phyloP scores from a whole-genome alignment of 2,113 vertebrate species.

The Trinectes maculatus region DNA sequence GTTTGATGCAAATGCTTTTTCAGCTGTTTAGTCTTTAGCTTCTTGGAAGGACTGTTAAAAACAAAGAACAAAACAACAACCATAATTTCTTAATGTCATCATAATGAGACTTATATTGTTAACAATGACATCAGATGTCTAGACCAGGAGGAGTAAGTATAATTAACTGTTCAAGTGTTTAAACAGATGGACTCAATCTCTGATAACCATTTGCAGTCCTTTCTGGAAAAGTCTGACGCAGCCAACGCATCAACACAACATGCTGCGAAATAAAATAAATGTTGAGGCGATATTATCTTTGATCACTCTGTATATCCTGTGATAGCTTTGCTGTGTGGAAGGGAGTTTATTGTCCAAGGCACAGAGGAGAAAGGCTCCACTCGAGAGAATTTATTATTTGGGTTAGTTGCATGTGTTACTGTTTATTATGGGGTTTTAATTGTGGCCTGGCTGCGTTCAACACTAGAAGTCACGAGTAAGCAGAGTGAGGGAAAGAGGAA shows the following conservation, averaged over 20 bases:
- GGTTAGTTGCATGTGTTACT: conserved; percentile 52
- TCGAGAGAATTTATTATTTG: conserved; percentile 69
- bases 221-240: conserved; percentile 1
- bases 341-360: conserved; percentile 50
- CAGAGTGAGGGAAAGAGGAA: conserved; percentile 50
- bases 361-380: conserved; percentile 23
- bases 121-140: too few relatives aligned
- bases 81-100: too few relatives aligned
- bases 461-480: conserved; percentile 29
- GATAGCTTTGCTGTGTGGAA: conserved; percentile 27
- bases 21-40: too few relatives aligned
- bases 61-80: too few relatives aligned
- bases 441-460: conserved; percentile 44
- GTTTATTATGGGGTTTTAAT: conserved; percentile 71
- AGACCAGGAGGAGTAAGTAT: too few relatives aligned
- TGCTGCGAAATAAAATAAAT: conserved; percentile 15
- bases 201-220: too few relatives aligned
- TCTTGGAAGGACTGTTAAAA: too few relatives aligned
- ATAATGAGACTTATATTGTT: too few relatives aligned
- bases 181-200: too few relatives aligned
- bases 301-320: conserved; percentile 40
- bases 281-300: conserved; percentile 55
- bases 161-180: too few relatives aligned
- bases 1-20: too few relatives aligned
- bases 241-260: conserved; percentile 21